Percentiles rank a stretch among this genome's conserved stretches.
Evolutionary conservation across 1,140 invertebrate species (phyloP).

Genomic region (Leptoteleia sp.): DNA sequence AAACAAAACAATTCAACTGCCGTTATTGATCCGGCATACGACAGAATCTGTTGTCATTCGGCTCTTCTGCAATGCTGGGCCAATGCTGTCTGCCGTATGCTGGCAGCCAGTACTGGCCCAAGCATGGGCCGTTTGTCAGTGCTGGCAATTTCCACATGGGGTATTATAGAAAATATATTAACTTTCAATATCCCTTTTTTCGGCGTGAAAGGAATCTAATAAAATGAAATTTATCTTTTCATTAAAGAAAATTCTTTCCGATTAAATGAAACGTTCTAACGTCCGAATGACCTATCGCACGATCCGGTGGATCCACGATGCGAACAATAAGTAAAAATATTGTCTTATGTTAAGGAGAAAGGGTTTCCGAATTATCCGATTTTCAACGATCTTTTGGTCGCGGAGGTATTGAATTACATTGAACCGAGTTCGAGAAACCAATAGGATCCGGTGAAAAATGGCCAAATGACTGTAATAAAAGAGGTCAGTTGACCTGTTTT

Average conservation of each 20-base stretch:
- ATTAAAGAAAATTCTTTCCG: constrained; percentile 14
- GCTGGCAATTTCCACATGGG: too few species aligned
- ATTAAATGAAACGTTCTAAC: constrained; percentile 12
- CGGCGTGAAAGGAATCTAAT: constrained; percentile 20
- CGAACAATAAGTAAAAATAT: constrained; percentile 40
- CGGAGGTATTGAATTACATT: constrained; percentile 45
- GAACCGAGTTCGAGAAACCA: constrained; percentile 38
- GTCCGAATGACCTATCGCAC: constrained; percentile 4
- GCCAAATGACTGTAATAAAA: constrained; percentile 57
- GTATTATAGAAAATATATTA: too few species aligned
- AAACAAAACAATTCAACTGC: too few species aligned
- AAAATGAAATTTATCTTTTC: constrained; percentile 31
- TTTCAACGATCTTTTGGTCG: constrained; percentile 21
- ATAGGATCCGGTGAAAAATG: constrained; percentile 59
- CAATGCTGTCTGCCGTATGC: too few species aligned
- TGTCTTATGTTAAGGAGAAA: constrained; percentile 39
- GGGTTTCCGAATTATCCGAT: constrained; percentile 48
- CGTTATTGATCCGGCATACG: too few species aligned
- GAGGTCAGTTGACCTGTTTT: constrained; percentile 56
- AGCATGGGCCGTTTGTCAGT: too few species aligned
- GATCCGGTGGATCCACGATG: neutral
- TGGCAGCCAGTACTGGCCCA: too few species aligned
- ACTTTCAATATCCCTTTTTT: too few species aligned
- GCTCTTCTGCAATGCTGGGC: too few species aligned
- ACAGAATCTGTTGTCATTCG: too few species aligned